Base-by-base conservation (phyloP, 2,797 vertebrate genomes). In the Steatocranus sp. region DNA sequence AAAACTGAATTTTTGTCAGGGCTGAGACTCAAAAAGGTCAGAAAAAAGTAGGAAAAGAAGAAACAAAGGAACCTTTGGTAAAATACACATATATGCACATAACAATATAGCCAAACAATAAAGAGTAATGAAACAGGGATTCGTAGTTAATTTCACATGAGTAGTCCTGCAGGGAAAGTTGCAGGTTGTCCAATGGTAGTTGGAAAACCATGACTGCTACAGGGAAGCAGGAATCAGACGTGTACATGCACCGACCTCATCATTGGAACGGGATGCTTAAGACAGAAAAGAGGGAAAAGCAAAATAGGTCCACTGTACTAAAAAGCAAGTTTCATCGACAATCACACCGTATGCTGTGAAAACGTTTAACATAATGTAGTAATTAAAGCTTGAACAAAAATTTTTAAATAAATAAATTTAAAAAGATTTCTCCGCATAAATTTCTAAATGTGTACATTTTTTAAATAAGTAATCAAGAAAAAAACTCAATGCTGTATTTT, bases 401-500 rank as follows among this genome's bases (percentile, higher is more conserved):
- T 27, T 0, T 0, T 11, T 25, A 70, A 43, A 27, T 7, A 6
- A 15, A 25, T 5, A 18, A 1, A 5, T 56, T 56, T 17, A 46
- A 48, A n/a, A 48, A 30, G 27, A 48, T 73, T 73, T 48, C 17
- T 48, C 7, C 68, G 48, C 27, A 73, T 73, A 30, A 27, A 70
- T 27, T 70, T 48, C 41, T 12, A 6, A 30, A 73, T 73, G 11
- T 30, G 11, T 48, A n/a, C 3, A n/a, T 43, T 43, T 68, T 68
- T 68, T 14, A 68, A 43, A 6, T 43, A 48, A 48, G 11, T 32
- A 73, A 48, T 48, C 10, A 73, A 48, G 9, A 12, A 70, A 70
- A 46, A 12, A n/a, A n/a, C 43, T 48, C 27, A 30, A 3, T 66
- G 61, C 41, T 30, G 41, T n/a, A 48, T 30, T 73, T 73, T 30